These are phyloP conservation scores for Euclidia mi DNA, from an alignment of 2,888 invertebrate species.

Conservation along the genomic window DNA sequence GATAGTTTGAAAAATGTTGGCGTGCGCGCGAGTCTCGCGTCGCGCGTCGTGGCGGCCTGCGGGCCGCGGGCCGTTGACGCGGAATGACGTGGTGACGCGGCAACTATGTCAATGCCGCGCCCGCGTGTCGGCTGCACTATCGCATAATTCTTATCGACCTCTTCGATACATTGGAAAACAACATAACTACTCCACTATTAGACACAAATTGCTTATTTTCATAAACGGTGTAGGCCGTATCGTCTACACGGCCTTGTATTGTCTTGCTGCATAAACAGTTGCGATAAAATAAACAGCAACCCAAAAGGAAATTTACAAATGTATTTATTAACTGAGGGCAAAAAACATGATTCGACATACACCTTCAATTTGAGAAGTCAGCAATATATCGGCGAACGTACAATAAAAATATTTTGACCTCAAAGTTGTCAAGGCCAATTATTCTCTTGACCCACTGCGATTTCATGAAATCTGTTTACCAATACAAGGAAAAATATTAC, in stretches of 20 bases:
- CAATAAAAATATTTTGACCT: background rate
- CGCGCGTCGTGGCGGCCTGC: conserved; percentile 39
- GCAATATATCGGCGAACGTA: background rate
- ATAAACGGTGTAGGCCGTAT: conserved; percentile 2
- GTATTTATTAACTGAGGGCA: too few relatives aligned
- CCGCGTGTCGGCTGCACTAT: conserved; percentile 72
- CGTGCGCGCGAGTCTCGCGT: conserved; percentile 52
- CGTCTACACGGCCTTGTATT: too few relatives aligned
- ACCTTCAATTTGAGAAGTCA: too few relatives aligned
- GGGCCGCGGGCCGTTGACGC: conserved; percentile 65
- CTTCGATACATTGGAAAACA: conserved; percentile 78
- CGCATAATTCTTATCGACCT: conserved; percentile 83
- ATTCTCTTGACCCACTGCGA: conserved; percentile 9
- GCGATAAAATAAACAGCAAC: too few relatives aligned
- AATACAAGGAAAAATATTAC: background rate
- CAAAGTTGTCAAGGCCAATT: background rate
- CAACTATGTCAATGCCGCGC: conserved; percentile 88
- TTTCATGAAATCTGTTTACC: background rate
- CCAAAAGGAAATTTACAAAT: too few relatives aligned
- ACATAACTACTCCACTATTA: conserved; percentile 47
- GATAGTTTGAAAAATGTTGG: conserved; percentile 38
- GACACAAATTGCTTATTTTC: conserved; percentile 23
- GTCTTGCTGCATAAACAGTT: background rate
- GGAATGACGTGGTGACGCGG: conserved; percentile 68
- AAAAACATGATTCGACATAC: background rate